These are phyloP conservation scores for Pomatorhinus ruficollis DNA, from an alignment of 2,113 vertebrate genomes.

Conservation along the genomic window DNA sequence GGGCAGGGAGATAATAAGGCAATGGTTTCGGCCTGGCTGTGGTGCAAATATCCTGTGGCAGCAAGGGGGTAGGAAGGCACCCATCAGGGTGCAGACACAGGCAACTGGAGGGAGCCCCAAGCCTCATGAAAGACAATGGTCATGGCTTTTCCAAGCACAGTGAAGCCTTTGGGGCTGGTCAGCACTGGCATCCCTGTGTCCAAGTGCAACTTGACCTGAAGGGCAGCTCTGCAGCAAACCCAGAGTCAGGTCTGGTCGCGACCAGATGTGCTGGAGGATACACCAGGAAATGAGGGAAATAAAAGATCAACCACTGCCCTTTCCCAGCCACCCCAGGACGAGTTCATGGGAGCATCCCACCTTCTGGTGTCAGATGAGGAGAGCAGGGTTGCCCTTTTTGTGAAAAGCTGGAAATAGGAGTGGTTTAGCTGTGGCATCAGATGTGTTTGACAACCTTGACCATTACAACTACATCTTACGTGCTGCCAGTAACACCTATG, in stretches of 20 bases:
- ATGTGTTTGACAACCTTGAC: neutral
- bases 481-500: neutral
- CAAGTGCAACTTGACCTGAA: neutral
- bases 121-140: rapidly evolving
- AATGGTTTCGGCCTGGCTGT: neutral
- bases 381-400: neutral
- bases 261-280: neutral
- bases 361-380: neutral
- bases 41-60: neutral
- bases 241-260: neutral
- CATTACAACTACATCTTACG: rapidly evolving
- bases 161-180: neutral
- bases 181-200: rapidly evolving
- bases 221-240: neutral
- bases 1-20: neutral
- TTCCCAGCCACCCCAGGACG: neutral
- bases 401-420: neutral
- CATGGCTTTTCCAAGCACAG: neutral
- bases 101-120: neutral
- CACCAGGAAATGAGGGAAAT: neutral
- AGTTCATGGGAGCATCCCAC: neutral
- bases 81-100: rapidly evolving
- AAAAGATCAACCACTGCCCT: neutral
- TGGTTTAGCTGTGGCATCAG: neutral
- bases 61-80: neutral